These are phyloP conservation scores for Drosophila rhopaloa DNA, from an alignment of 1,140 invertebrate genomes.

Conservation along the genomic window DNA sequence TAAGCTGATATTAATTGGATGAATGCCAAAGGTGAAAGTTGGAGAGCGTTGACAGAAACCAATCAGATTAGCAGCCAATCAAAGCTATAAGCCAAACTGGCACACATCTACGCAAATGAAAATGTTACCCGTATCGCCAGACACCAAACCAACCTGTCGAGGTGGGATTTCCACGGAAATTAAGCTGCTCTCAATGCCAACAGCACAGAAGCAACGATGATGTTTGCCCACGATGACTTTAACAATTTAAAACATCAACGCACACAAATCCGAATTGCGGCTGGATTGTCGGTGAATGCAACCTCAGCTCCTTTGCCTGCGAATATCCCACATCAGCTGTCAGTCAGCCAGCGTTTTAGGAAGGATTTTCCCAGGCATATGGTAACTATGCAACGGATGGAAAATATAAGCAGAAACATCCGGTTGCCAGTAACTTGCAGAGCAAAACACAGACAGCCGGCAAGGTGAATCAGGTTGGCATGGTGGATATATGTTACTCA, in stretches of 20 bases:
- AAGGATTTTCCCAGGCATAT: slow-evolving; percentile 41
- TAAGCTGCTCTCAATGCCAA: slow-evolving; percentile 44
- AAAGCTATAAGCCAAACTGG: slow-evolving; percentile 31
- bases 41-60: slow-evolving; percentile 24
- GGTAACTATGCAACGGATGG: slow-evolving; percentile 36
- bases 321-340: slow-evolving; percentile 19
- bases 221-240: slow-evolving; percentile 8
- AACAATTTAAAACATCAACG: slow-evolving; percentile 21
- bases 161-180: slow-evolving; percentile 49
- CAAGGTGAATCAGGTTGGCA: slow-evolving; percentile 10
- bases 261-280: slow-evolving; percentile 28
- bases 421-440: slow-evolving; percentile 9
- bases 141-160: neutral
- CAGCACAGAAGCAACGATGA: neutral
- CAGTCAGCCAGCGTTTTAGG: slow-evolving; percentile 35
- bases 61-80: slow-evolving; percentile 58
- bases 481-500: slow-evolving; percentile 6
- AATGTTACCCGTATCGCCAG: neutral
- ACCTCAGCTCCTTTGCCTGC: neutral
- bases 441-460: slow-evolving; percentile 7
- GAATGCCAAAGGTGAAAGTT: neutral
- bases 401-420: slow-evolving; percentile 29
- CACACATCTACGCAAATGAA: slow-evolving; percentile 16
- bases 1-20: neutral
- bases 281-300: slow-evolving; percentile 7